These are phyloP conservation scores for Acleris emargana DNA, from an alignment of 2,888 invertebrate genomes.

Conservation along the genomic window DNA sequence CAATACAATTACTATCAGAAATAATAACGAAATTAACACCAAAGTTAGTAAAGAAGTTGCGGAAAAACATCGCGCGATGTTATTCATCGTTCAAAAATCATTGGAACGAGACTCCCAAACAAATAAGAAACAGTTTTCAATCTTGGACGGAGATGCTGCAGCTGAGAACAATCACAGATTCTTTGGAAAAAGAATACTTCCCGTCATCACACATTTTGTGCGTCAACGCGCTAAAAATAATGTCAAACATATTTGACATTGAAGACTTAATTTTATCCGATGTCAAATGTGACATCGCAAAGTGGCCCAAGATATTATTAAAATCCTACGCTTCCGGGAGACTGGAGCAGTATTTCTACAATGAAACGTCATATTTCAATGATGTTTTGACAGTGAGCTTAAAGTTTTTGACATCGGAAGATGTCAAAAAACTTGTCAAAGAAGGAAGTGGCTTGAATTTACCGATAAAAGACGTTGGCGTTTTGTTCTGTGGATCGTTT, in stretches of 20 bases:
- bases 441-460: conserved; percentile 41
- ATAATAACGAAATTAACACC: conserved; percentile 45
- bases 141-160: conserved; percentile 44
- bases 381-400: conserved; percentile 52
- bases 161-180: conserved; percentile 44
- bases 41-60: conserved; percentile 38
- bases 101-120: conserved; percentile 33
- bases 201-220: conserved; percentile 37
- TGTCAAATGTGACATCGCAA: conserved; percentile 41
- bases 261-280: conserved; percentile 28
- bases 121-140: conserved; percentile 36
- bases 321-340: conserved; percentile 5
- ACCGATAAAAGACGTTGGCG: conserved; percentile 35
- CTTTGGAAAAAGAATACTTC: conserved; percentile 44
- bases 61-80: conserved; percentile 41
- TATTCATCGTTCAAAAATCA: conserved; percentile 40
- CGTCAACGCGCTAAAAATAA: conserved; percentile 43
- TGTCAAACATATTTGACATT: conserved; percentile 41
- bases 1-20: conserved; percentile 44
- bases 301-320: conserved; percentile 13
- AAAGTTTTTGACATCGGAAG: conserved; percentile 40
- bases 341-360: conserved; percentile 16
- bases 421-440: conserved; percentile 43
- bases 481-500: conserved; percentile 42
- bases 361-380: conserved; percentile 24